These are phyloP conservation scores for Mystacides longicornis DNA, from an alignment of 2,888 invertebrate species.

Conservation along the genomic window DNA sequence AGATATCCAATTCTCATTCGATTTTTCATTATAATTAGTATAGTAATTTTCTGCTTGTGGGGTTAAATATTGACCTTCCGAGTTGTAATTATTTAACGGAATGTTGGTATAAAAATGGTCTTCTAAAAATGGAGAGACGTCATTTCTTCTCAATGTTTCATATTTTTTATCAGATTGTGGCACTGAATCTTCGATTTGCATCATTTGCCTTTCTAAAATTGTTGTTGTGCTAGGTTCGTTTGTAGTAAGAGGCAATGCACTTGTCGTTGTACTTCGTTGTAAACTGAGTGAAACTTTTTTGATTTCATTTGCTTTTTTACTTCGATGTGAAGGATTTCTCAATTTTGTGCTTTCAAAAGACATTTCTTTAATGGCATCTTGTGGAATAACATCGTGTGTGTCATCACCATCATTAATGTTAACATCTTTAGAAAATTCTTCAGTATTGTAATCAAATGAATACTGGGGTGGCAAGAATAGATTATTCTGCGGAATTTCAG, in stretches of 20 bases:
- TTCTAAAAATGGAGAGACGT: neutral
- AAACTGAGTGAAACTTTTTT: neutral
- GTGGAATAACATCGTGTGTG: neutral
- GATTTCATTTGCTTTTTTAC: too few species aligned
- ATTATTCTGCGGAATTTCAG: neutral
- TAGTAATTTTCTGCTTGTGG: neutral
- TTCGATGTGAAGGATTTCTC: neutral
- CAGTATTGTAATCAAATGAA: neutral
- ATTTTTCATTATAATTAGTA: conserved; percentile 5
- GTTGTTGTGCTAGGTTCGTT: neutral
- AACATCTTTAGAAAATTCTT: neutral
- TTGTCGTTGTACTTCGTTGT: neutral
- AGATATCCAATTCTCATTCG: conserved; percentile 4
- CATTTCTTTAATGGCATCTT: neutral
- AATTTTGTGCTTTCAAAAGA: neutral
- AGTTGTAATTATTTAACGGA: conserved; percentile 8
- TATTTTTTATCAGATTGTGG: neutral
- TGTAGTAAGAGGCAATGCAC: neutral
- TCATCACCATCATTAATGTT: neutral
- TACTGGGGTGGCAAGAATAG: neutral
- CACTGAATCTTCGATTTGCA: neutral
- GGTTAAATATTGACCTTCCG: neutral
- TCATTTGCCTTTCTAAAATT: neutral
- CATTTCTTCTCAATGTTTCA: neutral
- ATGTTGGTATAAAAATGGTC: neutral